phyloP scores from a whole-genome alignment of 2,113 vertebrate species.

The Oxyura jamaicensis region DNA sequence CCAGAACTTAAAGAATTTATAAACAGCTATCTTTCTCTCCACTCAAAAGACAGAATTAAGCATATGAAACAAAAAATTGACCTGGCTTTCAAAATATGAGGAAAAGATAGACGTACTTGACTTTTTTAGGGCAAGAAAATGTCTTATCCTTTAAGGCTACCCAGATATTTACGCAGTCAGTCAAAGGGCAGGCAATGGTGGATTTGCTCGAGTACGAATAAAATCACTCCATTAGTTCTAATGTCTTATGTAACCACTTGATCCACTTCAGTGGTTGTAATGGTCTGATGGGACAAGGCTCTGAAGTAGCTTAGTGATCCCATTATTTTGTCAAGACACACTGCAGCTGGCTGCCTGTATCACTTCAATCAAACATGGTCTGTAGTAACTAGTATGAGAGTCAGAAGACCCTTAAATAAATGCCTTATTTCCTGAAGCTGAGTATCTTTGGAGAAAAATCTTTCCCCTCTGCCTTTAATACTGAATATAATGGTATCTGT shows the following conservation, averaged over 20 bases:
- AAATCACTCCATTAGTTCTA: not conserved
- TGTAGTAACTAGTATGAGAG: not conserved
- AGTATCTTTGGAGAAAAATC: not conserved
- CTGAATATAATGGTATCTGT: not conserved
- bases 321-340: conserved; percentile 5
- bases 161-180: not conserved
- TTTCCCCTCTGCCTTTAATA: not conserved
- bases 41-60: not conserved
- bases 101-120: not conserved
- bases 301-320: not conserved
- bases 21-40: not conserved
- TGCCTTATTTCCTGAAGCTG: not conserved
- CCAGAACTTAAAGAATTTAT: not conserved
- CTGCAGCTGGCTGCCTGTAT: not conserved
- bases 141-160: not conserved
- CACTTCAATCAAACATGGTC: not conserved
- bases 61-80: not conserved
- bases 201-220: not conserved
- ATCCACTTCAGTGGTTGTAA: not conserved
- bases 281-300: not conserved
- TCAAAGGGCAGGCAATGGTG: not conserved
- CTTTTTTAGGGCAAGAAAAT: not conserved
- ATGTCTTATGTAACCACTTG: not conserved
- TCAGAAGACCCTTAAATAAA: not conserved
- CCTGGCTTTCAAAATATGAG: not conserved